A percentile compares a stretch with the other conserved stretches of the same genome.
Evolutionary conservation across 2,888 invertebrate species (phyloP).

Genomic region (Zygogramma bicolorata): DNA sequence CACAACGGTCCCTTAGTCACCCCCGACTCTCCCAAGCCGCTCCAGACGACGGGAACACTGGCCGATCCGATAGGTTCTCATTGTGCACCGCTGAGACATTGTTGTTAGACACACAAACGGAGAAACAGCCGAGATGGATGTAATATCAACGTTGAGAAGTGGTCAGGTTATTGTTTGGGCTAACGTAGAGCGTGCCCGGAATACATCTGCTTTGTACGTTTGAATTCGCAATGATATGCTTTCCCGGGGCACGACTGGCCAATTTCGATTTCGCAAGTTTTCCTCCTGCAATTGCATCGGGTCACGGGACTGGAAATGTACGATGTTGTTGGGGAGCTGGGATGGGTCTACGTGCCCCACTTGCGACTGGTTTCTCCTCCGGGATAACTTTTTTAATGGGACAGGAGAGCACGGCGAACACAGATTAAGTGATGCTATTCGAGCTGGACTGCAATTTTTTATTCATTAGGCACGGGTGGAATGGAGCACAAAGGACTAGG

Average conservation of each 20-base stretch:
- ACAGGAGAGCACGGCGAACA: not conserved
- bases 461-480: too few relatives aligned
- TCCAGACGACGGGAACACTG: slow-evolving; percentile 26
- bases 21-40: slow-evolving; percentile 31
- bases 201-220: slow-evolving; percentile 26
- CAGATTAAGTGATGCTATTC: too few relatives aligned
- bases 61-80: slow-evolving; percentile 40
- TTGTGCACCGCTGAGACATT: slow-evolving; percentile 40
- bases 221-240: slow-evolving; percentile 34
- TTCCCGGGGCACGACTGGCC: slow-evolving; percentile 7
- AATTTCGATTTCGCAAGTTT: slow-evolving; percentile 24
- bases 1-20: slow-evolving; percentile 16
- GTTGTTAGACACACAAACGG: slow-evolving; percentile 39
- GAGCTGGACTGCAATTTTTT: too few relatives aligned
- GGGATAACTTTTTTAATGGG: not conserved
- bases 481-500: too few relatives aligned
- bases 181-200: slow-evolving; percentile 33
- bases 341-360: not conserved
- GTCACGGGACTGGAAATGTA: not conserved
- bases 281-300: slow-evolving; percentile 10
- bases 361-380: not conserved
- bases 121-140: slow-evolving; percentile 35
- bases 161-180: slow-evolving; percentile 40
- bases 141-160: slow-evolving; percentile 40
- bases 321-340: not conserved